A percentile compares a stretch with the other conserved stretches of the same genome.
Conservation (phyloP, 2,797 vertebrate species). For the Mormyrus hasselquistii region DNA sequence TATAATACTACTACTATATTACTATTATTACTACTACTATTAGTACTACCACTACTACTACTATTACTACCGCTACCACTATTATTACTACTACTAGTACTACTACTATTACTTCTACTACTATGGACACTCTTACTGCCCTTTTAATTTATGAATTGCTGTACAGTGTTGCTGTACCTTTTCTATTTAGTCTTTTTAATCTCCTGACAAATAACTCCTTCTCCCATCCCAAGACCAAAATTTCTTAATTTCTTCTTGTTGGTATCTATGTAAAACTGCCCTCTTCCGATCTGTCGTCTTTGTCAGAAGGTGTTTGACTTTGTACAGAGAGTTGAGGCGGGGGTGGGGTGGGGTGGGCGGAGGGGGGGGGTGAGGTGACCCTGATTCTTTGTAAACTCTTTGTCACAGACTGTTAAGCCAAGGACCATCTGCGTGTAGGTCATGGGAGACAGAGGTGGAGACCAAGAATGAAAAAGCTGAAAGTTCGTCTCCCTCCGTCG, state of each 20-base stretch:
- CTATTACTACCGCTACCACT: constrained; percentile 27
- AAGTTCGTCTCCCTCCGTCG: not conserved
- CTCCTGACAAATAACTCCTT: constrained; percentile 35
- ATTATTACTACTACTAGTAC: constrained; percentile 32
- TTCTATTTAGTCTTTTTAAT: constrained; percentile 26
- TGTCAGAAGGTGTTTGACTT: constrained; percentile 22
- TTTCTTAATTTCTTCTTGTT: constrained; percentile 22
- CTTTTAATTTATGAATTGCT: constrained; percentile 44
- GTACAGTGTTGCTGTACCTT: constrained; percentile 44
- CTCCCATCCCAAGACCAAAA: constrained; percentile 4
- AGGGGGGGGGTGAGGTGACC: too few species aligned
- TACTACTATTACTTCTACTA: constrained; percentile 35
- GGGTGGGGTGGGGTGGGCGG: too few species aligned
- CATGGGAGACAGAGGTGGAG: not conserved
- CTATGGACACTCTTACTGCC: constrained; percentile 43
- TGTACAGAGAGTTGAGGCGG: not conserved
- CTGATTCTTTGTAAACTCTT: not conserved
- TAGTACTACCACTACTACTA: constrained; percentile 26
- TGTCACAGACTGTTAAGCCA: not conserved
- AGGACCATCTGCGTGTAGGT: not conserved
- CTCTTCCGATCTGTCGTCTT: not conserved
- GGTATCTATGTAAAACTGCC: constrained; percentile 4
- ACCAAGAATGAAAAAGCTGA: not conserved
- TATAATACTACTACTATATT: constrained; percentile 5
- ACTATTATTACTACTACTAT: constrained; percentile 38